phyloP scores from a whole-genome alignment of 2,797 vertebrate genomes.

The Cheirogaleus major region DNA sequence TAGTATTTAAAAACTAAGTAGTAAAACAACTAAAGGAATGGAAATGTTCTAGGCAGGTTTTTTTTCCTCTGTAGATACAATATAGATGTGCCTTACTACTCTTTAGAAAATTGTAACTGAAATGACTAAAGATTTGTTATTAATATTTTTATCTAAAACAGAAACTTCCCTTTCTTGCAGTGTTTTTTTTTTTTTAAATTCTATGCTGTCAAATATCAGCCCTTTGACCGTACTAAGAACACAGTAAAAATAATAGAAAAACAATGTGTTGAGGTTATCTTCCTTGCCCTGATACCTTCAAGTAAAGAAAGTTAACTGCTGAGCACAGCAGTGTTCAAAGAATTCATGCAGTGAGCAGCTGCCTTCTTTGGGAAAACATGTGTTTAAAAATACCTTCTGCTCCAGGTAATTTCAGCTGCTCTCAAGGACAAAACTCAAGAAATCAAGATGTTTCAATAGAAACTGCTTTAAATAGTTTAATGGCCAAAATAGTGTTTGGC shows the following conservation, averaged over 20 bases:
- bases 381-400: constrained; percentile 82
- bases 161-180: neutral
- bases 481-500: neutral
- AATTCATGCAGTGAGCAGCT: constrained; percentile 80
- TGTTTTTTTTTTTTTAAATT: neutral
- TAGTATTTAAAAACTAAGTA: neutral
- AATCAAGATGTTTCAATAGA: constrained; percentile 44
- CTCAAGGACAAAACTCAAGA: constrained; percentile 80
- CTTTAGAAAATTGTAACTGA: constrained; percentile 32
- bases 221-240: constrained; percentile 33
- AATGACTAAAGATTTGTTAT: neutral
- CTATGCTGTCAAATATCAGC: constrained; percentile 25
- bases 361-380: constrained; percentile 77
- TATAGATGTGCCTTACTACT: neutral
- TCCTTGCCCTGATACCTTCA: constrained; percentile 40
- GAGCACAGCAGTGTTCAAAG: constrained; percentile 73
- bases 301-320: constrained; percentile 72
- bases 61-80: neutral
- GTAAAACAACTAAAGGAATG: neutral
- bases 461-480: neutral
- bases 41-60: neutral
- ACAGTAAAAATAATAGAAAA: constrained; percentile 57
- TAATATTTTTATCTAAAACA: constrained; percentile 15
- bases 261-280: neutral
- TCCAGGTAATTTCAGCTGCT: constrained; percentile 79